Evolutionary conservation across 1,140 invertebrate species (phyloP).

Genomic region (Daktulosphaira vitifoliae): DNA sequence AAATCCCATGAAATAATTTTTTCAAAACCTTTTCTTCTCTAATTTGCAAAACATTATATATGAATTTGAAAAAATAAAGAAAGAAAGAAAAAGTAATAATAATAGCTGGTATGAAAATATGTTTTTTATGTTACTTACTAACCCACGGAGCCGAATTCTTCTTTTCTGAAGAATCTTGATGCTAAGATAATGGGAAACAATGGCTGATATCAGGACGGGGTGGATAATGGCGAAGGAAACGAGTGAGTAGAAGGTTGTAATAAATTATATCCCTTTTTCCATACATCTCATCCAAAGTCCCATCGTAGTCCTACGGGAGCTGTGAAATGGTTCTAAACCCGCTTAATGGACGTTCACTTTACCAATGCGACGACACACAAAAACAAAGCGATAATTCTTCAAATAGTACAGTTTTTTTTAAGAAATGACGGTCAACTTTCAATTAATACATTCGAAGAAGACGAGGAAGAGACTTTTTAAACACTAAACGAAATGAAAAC

Average conservation of each 20-base stretch:
- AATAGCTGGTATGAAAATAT: neutral
- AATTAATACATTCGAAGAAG: slow-evolving; percentile 13
- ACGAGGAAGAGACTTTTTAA: too few species aligned
- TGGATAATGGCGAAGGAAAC: neutral
- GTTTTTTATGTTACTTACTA: neutral
- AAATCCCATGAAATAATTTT: too few species aligned
- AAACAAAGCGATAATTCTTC: slow-evolving; percentile 32
- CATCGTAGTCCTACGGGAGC: slow-evolving; percentile 14
- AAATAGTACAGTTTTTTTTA: neutral
- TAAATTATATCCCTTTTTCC: slow-evolving; percentile 24
- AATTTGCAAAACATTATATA: too few species aligned
- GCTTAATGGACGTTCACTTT: slow-evolving; percentile 33
- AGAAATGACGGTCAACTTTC: slow-evolving; percentile 6
- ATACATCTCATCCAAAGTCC: neutral
- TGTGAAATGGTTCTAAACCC: slow-evolving; percentile 30
- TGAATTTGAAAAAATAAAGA: neutral
- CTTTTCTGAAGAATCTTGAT: too few species aligned
- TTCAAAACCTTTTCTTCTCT: too few species aligned
- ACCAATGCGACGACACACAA: slow-evolving; percentile 32
- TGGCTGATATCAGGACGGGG: neutral
- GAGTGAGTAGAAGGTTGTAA: neutral
- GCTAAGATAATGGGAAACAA: too few species aligned
- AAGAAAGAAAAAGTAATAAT: neutral
- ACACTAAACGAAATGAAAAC: too few species aligned
- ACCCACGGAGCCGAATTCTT: neutral